A percentile compares a stretch with the other conserved stretches of the same genome.
phyloP scores from a whole-genome alignment of 2,797 vertebrate species.

The Australoheros facetus region DNA sequence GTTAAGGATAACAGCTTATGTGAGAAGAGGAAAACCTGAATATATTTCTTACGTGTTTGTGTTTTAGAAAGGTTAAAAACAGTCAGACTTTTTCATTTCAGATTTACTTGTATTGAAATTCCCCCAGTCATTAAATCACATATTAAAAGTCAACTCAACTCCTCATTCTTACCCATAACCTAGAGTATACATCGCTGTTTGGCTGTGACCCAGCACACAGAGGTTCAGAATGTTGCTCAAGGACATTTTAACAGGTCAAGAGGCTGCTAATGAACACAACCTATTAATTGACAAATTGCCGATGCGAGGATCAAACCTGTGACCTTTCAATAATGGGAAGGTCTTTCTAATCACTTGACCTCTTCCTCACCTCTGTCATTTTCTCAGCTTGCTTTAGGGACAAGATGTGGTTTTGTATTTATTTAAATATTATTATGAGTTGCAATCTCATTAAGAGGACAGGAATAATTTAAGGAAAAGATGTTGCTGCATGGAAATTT shows the following conservation, averaged over 20 bases:
- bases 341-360: conserved; percentile 51
- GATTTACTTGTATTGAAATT: conserved; percentile 4
- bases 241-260: conserved; percentile 57
- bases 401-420: conserved; percentile 12
- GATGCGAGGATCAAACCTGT: conserved; percentile 49
- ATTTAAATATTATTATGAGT: conserved; percentile 5
- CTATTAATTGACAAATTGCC: conserved; percentile 60
- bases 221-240: conserved; percentile 29
- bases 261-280: conserved; percentile 58
- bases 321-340: conserved; percentile 65
- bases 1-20: background rate
- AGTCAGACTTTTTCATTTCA: background rate
- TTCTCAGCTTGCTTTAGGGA: conserved; percentile 15
- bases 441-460: background rate
- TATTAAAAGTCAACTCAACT: conserved; percentile 23
- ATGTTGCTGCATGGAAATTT: conserved; percentile 17
- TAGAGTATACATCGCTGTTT: conserved; percentile 41
- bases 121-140: background rate
- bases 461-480: conserved; percentile 29
- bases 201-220: conserved; percentile 36
- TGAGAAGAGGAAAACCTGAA: background rate
- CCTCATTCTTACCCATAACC: background rate
- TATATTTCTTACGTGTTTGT: background rate
- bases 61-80: background rate
- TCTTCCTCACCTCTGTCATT: conserved; percentile 18